Percentiles rank a stretch among this genome's conserved stretches.
phyloP scores from a whole-genome alignment of 2,888 invertebrate species.

The Rhimphoctona megacephalus region DNA sequence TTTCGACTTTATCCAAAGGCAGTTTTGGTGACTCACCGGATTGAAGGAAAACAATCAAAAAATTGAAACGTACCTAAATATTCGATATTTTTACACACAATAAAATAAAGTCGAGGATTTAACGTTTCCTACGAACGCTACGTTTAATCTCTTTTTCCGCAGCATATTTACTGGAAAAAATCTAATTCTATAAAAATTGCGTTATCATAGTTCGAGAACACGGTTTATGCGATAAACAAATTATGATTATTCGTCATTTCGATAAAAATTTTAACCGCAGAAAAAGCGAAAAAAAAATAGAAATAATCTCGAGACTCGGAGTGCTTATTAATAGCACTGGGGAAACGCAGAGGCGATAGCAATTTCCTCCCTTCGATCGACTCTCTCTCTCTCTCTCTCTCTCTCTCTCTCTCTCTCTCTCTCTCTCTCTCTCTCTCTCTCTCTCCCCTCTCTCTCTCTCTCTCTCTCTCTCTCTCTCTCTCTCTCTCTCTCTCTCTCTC shows the following conservation, averaged over 20 bases:
- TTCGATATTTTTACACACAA: background rate
- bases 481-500: conserved; percentile 8
- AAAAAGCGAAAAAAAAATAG: conserved; percentile 8
- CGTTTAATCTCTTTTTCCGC: background rate
- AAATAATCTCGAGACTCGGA: conserved; percentile 36
- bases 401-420: no score
- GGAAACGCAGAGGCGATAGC: conserved; percentile 63
- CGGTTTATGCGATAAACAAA: background rate
- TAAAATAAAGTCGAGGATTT: background rate
- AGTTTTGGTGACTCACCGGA: background rate
- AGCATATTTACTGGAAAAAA: background rate
- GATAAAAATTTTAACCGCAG: conserved; percentile 25
- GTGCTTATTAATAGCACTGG: conserved; percentile 61
- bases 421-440: background rate
- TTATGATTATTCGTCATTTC: conserved; percentile 25
- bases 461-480: conserved; percentile 2
- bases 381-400: conserved; percentile 34
- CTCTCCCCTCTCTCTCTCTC: background rate
- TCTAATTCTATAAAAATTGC: background rate
- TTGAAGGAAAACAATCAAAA: background rate
- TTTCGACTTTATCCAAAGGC: background rate
- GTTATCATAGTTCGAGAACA: background rate
- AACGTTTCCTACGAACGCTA: background rate
- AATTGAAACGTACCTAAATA: background rate
- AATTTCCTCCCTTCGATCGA: conserved; percentile 69